Percentiles rank a stretch among this genome's conserved stretches.
Conservation (phyloP, 2,888 invertebrate species). For the Beris chalybata region DNA sequence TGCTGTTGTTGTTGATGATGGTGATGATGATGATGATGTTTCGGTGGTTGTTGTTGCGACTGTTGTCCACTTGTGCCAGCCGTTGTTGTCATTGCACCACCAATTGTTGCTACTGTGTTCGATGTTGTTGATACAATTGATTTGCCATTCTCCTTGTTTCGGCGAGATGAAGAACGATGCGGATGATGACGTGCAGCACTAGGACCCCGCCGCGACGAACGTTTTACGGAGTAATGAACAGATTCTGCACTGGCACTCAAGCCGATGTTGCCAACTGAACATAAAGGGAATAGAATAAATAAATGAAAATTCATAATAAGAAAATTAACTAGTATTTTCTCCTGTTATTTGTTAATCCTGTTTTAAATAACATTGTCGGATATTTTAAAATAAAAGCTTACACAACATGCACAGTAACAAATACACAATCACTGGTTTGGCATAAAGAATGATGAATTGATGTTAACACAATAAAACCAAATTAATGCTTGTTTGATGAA, state of each 20-base stretch:
- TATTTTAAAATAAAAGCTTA: not conserved
- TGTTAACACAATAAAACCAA: conserved; percentile 11
- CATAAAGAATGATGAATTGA: not conserved
- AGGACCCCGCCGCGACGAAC: conserved; percentile 60
- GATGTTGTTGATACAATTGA: conserved; percentile 35
- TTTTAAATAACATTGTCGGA: too few species aligned
- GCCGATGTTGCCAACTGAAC: conserved; percentile 61
- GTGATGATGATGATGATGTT: not conserved
- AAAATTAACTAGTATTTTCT: too few species aligned
- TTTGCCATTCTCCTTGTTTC: conserved; percentile 62
- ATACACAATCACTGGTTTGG: conserved; percentile 5
- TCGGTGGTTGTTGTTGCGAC: conserved; percentile 10
- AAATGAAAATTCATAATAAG: too few species aligned
- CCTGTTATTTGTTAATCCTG: too few species aligned
- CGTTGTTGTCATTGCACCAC: conserved; percentile 18
- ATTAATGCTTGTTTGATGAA: conserved; percentile 1
- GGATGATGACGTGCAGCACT: conserved; percentile 57
- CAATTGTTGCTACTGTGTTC: conserved; percentile 40
- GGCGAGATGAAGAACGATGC: conserved; percentile 60
- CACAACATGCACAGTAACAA: conserved; percentile 21
- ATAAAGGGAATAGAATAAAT: too few species aligned
- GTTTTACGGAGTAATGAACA: conserved; percentile 62
- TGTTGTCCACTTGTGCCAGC: conserved; percentile 10
- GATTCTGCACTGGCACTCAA: conserved; percentile 67
- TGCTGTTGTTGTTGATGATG: conserved; percentile 3